Percentiles rank a stretch among this genome's conserved stretches.
Conservation (phyloP, 2,888 invertebrate species). For the Stegophylla sp. region DNA sequence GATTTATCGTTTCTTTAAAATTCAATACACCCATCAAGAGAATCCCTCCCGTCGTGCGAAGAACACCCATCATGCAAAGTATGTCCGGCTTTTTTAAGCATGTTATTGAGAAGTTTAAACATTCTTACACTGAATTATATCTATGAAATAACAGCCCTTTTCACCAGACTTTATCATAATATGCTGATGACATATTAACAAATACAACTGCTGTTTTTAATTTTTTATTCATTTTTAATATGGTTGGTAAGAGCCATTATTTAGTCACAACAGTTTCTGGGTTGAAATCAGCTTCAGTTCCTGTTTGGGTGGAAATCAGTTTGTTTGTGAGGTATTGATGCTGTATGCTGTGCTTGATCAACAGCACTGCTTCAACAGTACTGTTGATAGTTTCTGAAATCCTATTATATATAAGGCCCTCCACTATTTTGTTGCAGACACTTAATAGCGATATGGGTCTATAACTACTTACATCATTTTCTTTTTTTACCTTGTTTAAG, state of each 20-base stretch:
- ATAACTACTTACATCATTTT: not conserved
- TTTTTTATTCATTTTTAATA: slow-evolving; percentile 18
- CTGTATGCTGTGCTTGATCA: too few species aligned
- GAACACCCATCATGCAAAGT: too few species aligned
- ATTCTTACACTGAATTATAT: slow-evolving; percentile 27
- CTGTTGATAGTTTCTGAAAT: not conserved
- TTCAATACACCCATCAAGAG: too few species aligned
- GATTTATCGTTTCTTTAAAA: too few species aligned
- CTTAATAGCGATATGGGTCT: slow-evolving; percentile 29
- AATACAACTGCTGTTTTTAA: slow-evolving; percentile 15
- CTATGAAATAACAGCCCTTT: slow-evolving; percentile 43
- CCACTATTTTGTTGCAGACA: not conserved
- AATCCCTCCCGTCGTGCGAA: too few species aligned
- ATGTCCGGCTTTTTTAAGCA: slow-evolving; percentile 31
- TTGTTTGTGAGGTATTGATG: too few species aligned
- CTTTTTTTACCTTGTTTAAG: not conserved
- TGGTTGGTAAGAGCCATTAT: slow-evolving; percentile 3
- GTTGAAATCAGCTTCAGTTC: slow-evolving; percentile 10
- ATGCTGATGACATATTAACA: not conserved
- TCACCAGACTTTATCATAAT: slow-evolving; percentile 14
- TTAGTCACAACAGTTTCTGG: slow-evolving; percentile 23
- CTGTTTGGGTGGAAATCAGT: not conserved
- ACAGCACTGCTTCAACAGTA: not conserved
- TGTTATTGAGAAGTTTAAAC: slow-evolving; percentile 31
- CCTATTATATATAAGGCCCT: slow-evolving; percentile 15